Percentiles rank a stretch among this genome's conserved stretches.
Evolutionary conservation across 2,797 vertebrate genomes (phyloP).

Genomic region (Cuniculus paca): DNA sequence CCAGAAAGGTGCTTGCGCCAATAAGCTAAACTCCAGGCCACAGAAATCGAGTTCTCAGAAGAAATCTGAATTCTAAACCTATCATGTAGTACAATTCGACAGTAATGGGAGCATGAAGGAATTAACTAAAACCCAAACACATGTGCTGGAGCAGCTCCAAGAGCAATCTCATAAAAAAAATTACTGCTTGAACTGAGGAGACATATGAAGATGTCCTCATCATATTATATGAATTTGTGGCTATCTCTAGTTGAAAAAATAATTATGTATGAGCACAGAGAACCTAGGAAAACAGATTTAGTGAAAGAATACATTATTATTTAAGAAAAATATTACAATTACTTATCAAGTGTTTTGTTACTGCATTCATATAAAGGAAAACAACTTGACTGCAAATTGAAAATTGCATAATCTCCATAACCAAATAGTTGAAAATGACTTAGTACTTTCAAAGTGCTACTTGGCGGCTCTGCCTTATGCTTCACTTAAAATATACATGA

Average conservation of each 20-base stretch:
- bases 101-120: not conserved
- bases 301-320: slow-evolving; percentile 40
- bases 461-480: not conserved
- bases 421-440: not conserved
- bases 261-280: not conserved
- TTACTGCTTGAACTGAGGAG: not conserved
- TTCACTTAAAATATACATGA: not conserved
- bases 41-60: slow-evolving; percentile 1
- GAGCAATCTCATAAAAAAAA: not conserved
- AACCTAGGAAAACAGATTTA: not conserved
- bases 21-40: too few relatives aligned
- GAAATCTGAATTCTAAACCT: slow-evolving; percentile 14
- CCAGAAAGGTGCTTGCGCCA: too few relatives aligned
- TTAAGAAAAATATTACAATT: slow-evolving; percentile 39
- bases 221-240: not conserved
- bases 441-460: not conserved
- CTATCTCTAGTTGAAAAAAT: not conserved
- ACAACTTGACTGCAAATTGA: not conserved
- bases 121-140: not conserved
- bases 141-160: not conserved
- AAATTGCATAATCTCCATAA: not conserved
- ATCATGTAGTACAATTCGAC: not conserved
- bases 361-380: slow-evolving; percentile 58
- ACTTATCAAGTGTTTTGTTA: slow-evolving; percentile 20
- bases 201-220: not conserved